A percentile compares a stretch with the other conserved stretches of the same genome.
Conservation (phyloP, 1,140 invertebrate species). For the Nixonia krombeini region DNA sequence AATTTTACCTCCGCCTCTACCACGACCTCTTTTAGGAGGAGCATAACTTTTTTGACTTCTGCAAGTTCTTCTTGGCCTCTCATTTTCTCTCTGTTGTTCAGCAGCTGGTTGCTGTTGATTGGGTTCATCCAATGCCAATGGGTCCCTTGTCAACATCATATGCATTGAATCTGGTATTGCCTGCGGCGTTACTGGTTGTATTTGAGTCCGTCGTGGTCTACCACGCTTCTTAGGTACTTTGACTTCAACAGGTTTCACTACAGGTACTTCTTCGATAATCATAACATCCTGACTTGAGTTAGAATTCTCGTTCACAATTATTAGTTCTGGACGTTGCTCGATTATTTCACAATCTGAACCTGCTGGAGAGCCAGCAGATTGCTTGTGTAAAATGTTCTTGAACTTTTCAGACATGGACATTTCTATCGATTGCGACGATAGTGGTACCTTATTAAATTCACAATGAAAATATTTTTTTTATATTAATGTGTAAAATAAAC, state of each 20-base stretch:
- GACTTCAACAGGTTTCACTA: slow-evolving; percentile 45
- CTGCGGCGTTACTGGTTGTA: slow-evolving; percentile 17
- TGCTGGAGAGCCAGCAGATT: slow-evolving; percentile 39
- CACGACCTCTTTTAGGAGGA: slow-evolving; percentile 66
- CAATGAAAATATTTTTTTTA: too few species aligned
- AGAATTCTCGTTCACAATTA: slow-evolving; percentile 69
- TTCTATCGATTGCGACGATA: slow-evolving; percentile 14
- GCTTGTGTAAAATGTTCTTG: slow-evolving; percentile 53
- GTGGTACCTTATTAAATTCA: too few species aligned
- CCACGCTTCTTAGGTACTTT: slow-evolving; percentile 66
- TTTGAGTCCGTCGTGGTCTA: slow-evolving; percentile 60
- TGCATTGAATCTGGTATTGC: slow-evolving; percentile 21
- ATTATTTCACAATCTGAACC: slow-evolving; percentile 67
- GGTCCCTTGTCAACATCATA: slow-evolving; percentile 53
- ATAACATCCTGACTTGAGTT: slow-evolving; percentile 70
- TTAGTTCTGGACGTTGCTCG: slow-evolving; percentile 65
- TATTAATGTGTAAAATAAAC: too few species aligned
- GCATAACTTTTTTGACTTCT: slow-evolving; percentile 69
- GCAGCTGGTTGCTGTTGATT: slow-evolving; percentile 20
- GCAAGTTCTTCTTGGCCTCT: slow-evolving; percentile 67
- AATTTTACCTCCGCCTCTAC: slow-evolving; percentile 53
- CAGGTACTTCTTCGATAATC: slow-evolving; percentile 67
- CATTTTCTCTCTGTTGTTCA: slow-evolving; percentile 56
- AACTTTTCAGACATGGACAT: slow-evolving; percentile 55
- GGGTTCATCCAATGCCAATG: slow-evolving; percentile 60